Base-by-base conservation (phyloP, 1,140 invertebrate genomes). In the Helicoverpa armigera region DNA sequence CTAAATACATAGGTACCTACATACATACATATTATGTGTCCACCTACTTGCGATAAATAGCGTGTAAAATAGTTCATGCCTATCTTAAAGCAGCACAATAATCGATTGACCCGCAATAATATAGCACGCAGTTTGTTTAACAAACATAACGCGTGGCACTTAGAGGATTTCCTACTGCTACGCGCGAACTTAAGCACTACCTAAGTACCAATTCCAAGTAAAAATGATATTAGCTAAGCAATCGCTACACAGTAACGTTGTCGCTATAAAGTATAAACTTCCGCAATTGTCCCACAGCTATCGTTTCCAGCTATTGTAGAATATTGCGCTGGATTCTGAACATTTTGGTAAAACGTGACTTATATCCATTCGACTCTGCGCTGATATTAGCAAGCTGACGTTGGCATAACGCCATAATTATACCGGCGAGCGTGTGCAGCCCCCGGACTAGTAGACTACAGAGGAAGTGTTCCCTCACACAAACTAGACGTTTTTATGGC, bases 401-500 rank as follows among this genome's bases (percentile, higher is more conserved):
- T 82, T 91, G 91, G 91, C 90, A 82, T 31, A 54, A 63, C 82
- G 89, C 90, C 91, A 92, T 90, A 89, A 90, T 90, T 84, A 86
- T 86, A 79, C 73, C 80, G 80, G 80, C 83, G 85, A 85, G 85
- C 48, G 35, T 51, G 56, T 76, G 43, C 16, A 23, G 31, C 73
- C 14, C 60, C 58, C 58, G 53, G 29, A 53, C 70, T 73, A 73
- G 82, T 85, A 81, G 82, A 87, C 79, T 84, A 74, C 60, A 88
- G 85, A 91, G 89, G 89, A 90, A 92, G 86, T 85, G 79, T 86
- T 91, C 72, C 75, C 79, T 90, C 87, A 86, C 58, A 76, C 56
- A 83, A 83, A 78, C 79, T 75, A 83, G 88, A 89, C 89, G 58
- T 88, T 88, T 91, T 89, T 90, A 91, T 91, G 77, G 83, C 75